Percentiles rank a stretch among this genome's conserved stretches.
Conservation (phyloP, 2,113 vertebrate species). For the Amphiprion ocellaris region DNA sequence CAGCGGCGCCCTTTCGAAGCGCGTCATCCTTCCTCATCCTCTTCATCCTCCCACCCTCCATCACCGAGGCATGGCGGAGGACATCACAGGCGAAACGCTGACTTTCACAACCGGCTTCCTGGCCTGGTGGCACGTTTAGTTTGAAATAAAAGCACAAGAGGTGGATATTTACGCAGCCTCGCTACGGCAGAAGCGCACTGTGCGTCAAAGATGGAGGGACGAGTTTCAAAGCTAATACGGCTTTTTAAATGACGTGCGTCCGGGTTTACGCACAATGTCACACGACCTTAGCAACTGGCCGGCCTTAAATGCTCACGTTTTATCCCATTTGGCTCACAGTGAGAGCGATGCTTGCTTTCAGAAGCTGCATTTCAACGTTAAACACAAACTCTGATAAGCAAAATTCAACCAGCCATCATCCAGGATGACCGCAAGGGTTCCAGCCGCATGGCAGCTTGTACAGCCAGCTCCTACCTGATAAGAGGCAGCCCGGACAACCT, state of each 20-base stretch:
- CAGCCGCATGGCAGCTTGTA: slow-evolving; percentile 39
- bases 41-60: slow-evolving; percentile 60
- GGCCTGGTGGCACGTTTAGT: background rate
- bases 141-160: fast-evolving
- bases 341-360: background rate
- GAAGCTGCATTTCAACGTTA: background rate
- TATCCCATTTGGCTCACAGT: background rate
- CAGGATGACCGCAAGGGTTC: slow-evolving; percentile 12
- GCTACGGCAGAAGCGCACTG: background rate
- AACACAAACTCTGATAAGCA: background rate
- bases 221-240: background rate
- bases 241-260: slow-evolving; percentile 61
- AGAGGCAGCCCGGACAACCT: slow-evolving; percentile 10
- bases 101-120: slow-evolving; percentile 32
- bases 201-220: background rate
- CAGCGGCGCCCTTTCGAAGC: slow-evolving; percentile 3
- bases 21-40: slow-evolving; percentile 67
- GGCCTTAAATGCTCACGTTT: slow-evolving; percentile 36
- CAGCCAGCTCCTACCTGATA: slow-evolving; percentile 14
- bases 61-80: slow-evolving; percentile 73
- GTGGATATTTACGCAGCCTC: background rate
- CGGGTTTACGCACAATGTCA: slow-evolving; percentile 74
- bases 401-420: background rate
- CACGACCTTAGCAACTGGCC: slow-evolving; percentile 72
- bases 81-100: slow-evolving; percentile 54